Evolutionary conservation across 2,888 invertebrate species (phyloP), one percentile per base, ranked within the genome.

Genomic region (Pilophorus perplexus): DNA sequence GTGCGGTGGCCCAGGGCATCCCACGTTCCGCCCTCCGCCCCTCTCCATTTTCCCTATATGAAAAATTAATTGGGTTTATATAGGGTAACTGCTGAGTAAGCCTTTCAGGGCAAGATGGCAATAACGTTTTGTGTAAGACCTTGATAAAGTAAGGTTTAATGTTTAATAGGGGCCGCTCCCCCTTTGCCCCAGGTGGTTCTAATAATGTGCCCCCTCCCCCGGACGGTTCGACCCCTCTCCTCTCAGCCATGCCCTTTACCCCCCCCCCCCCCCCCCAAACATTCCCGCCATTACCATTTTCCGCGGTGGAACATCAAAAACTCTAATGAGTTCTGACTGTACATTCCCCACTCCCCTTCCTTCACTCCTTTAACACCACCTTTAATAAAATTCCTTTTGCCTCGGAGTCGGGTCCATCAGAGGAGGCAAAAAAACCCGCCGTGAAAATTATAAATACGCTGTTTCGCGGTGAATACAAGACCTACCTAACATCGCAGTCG

Each of bases 121-220:
- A 62, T 62, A 62, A 62, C 62, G 62, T 62, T 62, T 48, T 62
- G 62, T 62, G 37, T 62, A 62, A 62, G 48, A 48, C 62, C 62
- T 46, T 62, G 62, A 62, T 62, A 62, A 62, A 62, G 62, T 62
- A 62, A 62, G 62, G 48, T 62, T 62, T 62, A 62, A 62, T 62
- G 62, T 62, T 62, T 62, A 62, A 62, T 62, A 62, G 48, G 33
- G 18, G 14, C 28, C 28, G n/a, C 18, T 25, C 16, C 52, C 38
- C 22, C 55, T 55, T 42, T 33, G 12, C 16, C 42, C 10, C 55
- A 37, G 38, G 16, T 37, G 37, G 20, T 59, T 59, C 42, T 25
- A 52, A 52, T 52, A 52, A 28, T 28, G 52, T 28, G 14, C 28
- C 3, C 20, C 33, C 33, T 28, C 12, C 42, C 18, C 42, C 57